Evolutionary conservation across 2,888 invertebrate genomes (phyloP).

Genomic region (Ornithoptera priamus): DNA sequence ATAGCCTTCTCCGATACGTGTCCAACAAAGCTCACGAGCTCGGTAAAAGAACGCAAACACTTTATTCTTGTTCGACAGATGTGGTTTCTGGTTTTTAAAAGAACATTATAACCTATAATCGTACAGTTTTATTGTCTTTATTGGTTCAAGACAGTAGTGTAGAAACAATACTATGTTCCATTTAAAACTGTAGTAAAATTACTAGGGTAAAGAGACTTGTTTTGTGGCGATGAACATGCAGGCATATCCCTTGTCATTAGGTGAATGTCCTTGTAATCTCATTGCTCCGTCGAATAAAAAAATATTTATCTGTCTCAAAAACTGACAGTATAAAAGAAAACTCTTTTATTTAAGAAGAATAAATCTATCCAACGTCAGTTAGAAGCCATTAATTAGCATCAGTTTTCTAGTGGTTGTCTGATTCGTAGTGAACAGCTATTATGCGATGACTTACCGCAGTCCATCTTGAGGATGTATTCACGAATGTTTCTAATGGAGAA

Average conservation of each 20-base stretch:
- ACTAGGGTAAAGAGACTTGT: too few species aligned
- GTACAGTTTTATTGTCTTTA: not conserved
- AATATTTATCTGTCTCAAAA: not conserved
- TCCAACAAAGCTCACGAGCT: constrained; percentile 25
- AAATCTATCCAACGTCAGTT: constrained; percentile 20
- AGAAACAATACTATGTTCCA: too few species aligned
- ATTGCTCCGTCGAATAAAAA: too few species aligned
- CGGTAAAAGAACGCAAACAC: constrained; percentile 6
- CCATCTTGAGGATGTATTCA: constrained; percentile 29
- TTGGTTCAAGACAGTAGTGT: too few species aligned
- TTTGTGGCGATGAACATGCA: too few species aligned
- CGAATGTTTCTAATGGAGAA: constrained; percentile 56
- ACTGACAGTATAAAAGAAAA: not conserved
- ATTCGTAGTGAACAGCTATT: constrained; percentile 35
- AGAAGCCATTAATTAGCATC: constrained; percentile 32
- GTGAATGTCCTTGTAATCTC: too few species aligned
- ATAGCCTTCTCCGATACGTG: constrained; percentile 58
- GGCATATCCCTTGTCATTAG: too few species aligned
- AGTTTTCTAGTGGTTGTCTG: constrained; percentile 33
- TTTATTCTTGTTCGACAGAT: constrained; percentile 10
- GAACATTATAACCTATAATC: constrained; percentile 1
- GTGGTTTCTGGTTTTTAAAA: constrained; percentile 10
- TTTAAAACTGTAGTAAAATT: too few species aligned
- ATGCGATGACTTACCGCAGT: constrained; percentile 27
- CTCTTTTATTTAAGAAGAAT: constrained; percentile 10